These are phyloP conservation scores for Cygnus olor DNA, from an alignment of 2,797 vertebrate species.

Conservation along the genomic window DNA sequence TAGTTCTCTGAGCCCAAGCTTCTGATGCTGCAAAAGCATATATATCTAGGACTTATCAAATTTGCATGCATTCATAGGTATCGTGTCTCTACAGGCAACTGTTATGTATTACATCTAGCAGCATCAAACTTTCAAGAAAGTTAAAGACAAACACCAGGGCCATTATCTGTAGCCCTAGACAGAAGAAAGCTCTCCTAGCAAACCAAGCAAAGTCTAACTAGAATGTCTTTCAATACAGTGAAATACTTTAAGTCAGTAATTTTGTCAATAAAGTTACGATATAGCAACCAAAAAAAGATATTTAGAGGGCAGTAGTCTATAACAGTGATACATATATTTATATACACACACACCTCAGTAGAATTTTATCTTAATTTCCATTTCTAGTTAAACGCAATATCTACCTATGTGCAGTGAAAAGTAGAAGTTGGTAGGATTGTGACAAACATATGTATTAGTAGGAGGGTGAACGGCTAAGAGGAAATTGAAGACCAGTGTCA, in stretches of 20 bases:
- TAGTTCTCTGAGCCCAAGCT: not conserved
- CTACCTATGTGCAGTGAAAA: slow-evolving; percentile 96
- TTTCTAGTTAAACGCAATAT: slow-evolving; percentile 2
- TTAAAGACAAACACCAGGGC: not conserved
- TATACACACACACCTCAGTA: not conserved
- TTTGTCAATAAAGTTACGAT: not conserved
- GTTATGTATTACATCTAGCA: not conserved
- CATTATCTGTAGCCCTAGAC: not conserved
- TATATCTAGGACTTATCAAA: not conserved
- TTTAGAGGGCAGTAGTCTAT: not conserved
- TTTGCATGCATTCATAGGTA: not conserved
- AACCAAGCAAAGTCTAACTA: not conserved
- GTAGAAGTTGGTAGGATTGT: slow-evolving; percentile 97
- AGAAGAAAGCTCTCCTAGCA: not conserved
- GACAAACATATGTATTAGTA: slow-evolving; percentile 98
- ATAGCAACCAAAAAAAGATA: not conserved
- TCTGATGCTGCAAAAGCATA: not conserved
- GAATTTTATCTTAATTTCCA: not conserved
- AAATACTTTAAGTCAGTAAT: not conserved
- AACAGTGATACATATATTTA: not conserved
- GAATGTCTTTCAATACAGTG: not conserved
- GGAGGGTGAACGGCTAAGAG: slow-evolving; percentile 96
- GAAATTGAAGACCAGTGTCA: slow-evolving; percentile 93
- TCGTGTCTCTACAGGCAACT: not conserved
- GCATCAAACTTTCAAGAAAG: not conserved